Evolutionary conservation across 2,113 vertebrate genomes (phyloP).

Genomic region (Trichomycterus rosablanca): DNA sequence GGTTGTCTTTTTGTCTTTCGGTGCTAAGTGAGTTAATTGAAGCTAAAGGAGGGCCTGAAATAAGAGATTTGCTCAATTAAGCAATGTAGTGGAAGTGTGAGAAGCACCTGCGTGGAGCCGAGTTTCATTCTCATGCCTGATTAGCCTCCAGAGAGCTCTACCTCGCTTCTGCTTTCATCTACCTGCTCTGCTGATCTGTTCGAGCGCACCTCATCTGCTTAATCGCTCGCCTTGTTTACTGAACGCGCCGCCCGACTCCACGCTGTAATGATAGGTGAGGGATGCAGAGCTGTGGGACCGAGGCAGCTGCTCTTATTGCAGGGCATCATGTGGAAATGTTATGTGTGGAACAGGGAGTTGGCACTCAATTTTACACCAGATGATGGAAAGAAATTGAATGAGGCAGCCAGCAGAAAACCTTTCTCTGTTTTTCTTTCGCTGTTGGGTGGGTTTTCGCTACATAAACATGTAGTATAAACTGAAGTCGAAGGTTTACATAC

Average conservation of each 20-base stretch:
- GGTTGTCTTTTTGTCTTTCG: slow-evolving; percentile 8
- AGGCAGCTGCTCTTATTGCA: slow-evolving; percentile 6
- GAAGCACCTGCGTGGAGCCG: slow-evolving; percentile 67
- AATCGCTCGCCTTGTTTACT: slow-evolving; percentile 62
- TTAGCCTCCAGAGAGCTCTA: slow-evolving; percentile 58
- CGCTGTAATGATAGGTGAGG: slow-evolving; percentile 51
- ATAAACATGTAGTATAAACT: too few relatives aligned
- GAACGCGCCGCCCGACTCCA: slow-evolving; percentile 58
- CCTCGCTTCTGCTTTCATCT: slow-evolving; percentile 21
- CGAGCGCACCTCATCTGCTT: slow-evolving; percentile 45
- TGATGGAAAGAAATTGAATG: slow-evolving; percentile 14
- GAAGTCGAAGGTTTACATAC: too few relatives aligned
- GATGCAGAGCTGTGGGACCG: slow-evolving; percentile 51
- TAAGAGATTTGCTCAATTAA: slow-evolving; percentile 73
- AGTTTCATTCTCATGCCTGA: slow-evolving; percentile 57
- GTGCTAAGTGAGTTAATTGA: slow-evolving; percentile 52
- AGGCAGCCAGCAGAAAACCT: slow-evolving; percentile 2
- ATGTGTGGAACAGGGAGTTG: slow-evolving; percentile 12
- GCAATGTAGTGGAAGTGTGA: slow-evolving; percentile 66
- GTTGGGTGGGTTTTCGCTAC: too few relatives aligned
- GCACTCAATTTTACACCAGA: neutral
- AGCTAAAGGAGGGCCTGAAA: slow-evolving; percentile 67
- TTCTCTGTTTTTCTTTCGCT: neutral
- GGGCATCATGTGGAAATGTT: neutral
- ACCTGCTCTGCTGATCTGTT: slow-evolving; percentile 34